Percentiles rank a stretch among this genome's conserved stretches.
Evolutionary conservation across 2,113 vertebrate genomes (phyloP).

Genomic region (Pollachius pollachius): DNA sequence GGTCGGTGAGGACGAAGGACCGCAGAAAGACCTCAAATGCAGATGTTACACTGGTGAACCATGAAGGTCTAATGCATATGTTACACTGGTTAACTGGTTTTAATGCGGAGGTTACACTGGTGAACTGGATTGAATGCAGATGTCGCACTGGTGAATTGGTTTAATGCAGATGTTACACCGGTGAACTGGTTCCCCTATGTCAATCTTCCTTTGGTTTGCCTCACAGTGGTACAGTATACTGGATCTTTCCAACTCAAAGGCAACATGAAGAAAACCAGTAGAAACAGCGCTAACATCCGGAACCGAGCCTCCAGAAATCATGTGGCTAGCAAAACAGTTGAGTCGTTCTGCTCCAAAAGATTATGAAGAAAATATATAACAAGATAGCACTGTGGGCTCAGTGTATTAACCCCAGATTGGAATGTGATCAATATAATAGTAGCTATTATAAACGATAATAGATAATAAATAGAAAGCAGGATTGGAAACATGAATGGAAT

Average conservation of each 20-base stretch:
- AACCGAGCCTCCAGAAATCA: too few species aligned
- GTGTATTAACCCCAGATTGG: background rate
- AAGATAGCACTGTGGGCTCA: too few species aligned
- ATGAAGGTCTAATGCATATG: slow-evolving; percentile 39
- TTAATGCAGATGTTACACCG: slow-evolving; percentile 40
- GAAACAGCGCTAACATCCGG: too few species aligned
- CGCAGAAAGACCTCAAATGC: slow-evolving; percentile 17
- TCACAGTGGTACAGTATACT: background rate
- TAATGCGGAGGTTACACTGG: slow-evolving; percentile 35
- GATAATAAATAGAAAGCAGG: too few species aligned
- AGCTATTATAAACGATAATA: background rate
- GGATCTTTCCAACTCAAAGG: too few species aligned
- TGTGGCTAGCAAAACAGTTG: too few species aligned
- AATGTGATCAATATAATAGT: background rate
- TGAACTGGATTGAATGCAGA: slow-evolving; percentile 44
- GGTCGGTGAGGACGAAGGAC: too few species aligned
- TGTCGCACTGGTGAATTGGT: slow-evolving; percentile 29
- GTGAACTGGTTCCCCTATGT: slow-evolving; percentile 54
- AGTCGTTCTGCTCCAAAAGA: too few species aligned
- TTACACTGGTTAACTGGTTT: slow-evolving; percentile 38
- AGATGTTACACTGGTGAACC: slow-evolving; percentile 40
- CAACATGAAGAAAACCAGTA: too few species aligned
- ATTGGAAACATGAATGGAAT: too few species aligned
- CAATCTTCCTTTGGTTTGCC: slow-evolving; percentile 21
- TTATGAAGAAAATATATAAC: too few species aligned